Conservation (phyloP, 2,888 invertebrate species). For the Drosophila acutilabella region DNA sequence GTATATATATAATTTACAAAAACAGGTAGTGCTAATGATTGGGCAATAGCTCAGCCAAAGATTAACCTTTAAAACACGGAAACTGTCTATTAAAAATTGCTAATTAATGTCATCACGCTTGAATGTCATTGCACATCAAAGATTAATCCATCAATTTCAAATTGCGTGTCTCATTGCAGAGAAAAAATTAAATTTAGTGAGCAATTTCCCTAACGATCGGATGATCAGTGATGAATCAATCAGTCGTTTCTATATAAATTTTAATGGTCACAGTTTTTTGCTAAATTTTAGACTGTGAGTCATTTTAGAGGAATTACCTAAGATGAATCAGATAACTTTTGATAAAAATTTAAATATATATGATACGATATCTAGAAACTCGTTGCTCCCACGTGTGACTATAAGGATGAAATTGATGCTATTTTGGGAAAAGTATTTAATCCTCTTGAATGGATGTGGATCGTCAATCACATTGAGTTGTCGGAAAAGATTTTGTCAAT, state of each 20-base stretch:
- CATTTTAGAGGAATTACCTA: neutral
- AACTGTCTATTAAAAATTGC: conserved; percentile 18
- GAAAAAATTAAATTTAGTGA: neutral
- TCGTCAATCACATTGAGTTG: conserved; percentile 37
- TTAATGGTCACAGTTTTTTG: neutral
- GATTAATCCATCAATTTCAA: conserved; percentile 13
- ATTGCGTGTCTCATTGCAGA: neutral
- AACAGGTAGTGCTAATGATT: conserved; percentile 41
- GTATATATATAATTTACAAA: conserved; percentile 13
- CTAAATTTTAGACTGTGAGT: too few relatives aligned
- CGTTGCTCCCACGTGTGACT: neutral
- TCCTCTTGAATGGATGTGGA: conserved; percentile 24
- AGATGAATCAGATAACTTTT: conserved; percentile 1
- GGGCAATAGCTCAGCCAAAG: conserved; percentile 33
- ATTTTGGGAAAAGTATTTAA: conserved; percentile 15
- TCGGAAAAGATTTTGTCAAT: conserved; percentile 13
- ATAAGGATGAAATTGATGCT: conserved; percentile 7
- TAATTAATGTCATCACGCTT: conserved; percentile 29
- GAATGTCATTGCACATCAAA: conserved; percentile 19
- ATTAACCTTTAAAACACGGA: conserved; percentile 38
- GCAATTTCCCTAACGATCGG: conserved; percentile 1
- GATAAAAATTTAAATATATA: neutral
- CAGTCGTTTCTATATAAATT: neutral
- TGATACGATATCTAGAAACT: too few relatives aligned
- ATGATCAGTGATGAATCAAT: conserved; percentile 16